Percentiles rank a stretch among this genome's conserved stretches.
phyloP scores from a whole-genome alignment of 2,797 vertebrate genomes.

The Eleutherodactylus coqui region DNA sequence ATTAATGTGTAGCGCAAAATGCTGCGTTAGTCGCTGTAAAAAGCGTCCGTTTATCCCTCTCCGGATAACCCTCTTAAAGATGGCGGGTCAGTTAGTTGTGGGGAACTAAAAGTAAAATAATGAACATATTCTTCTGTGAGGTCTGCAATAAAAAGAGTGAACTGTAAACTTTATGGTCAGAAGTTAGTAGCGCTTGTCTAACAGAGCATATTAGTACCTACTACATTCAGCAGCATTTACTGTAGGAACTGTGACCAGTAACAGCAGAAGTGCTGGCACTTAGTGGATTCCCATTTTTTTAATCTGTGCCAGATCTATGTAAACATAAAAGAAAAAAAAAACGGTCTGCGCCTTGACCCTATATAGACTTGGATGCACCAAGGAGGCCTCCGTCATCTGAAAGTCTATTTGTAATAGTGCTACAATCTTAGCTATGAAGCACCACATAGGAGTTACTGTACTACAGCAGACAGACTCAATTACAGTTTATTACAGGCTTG shows the following conservation, averaged over 20 bases:
- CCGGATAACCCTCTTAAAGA: too few relatives aligned
- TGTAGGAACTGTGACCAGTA: not conserved
- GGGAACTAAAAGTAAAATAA: too few relatives aligned
- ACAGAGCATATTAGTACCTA: not conserved
- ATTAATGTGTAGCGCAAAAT: too few relatives aligned
- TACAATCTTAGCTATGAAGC: not conserved
- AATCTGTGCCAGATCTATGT: not conserved
- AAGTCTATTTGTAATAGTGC: not conserved
- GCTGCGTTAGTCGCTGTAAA: too few relatives aligned
- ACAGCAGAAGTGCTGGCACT: not conserved
- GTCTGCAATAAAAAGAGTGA: too few relatives aligned
- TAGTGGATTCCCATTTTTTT: not conserved
- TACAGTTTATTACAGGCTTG: too few relatives aligned
- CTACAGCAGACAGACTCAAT: not conserved
- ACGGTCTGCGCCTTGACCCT: slow-evolving; percentile 7
- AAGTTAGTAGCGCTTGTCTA: not conserved
- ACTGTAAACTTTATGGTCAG: too few relatives aligned
- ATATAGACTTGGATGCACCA: slow-evolving; percentile 18
- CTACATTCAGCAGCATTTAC: not conserved
- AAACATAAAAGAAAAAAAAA: slow-evolving; percentile 20
- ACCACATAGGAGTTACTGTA: not conserved
- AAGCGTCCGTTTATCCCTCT: too few relatives aligned
- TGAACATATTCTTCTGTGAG: too few relatives aligned
- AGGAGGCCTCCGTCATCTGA: not conserved
- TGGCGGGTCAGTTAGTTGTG: too few relatives aligned